Percentiles rank a stretch among this genome's conserved stretches.
Conservation (phyloP, 2,113 vertebrate genomes). For the Microtus ochrogaster region DNA sequence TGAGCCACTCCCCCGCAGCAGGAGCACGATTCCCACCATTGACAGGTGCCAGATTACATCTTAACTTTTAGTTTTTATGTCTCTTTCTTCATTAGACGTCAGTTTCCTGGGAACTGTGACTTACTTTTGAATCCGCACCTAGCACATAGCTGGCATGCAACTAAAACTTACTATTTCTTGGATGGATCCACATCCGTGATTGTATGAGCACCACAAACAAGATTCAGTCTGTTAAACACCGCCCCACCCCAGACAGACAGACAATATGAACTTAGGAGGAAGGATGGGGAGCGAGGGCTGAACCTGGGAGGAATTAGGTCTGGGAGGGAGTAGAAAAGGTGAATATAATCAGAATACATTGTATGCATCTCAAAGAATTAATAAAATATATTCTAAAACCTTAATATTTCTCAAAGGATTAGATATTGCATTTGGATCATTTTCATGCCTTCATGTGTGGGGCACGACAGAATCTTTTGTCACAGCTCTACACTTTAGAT, state of each 20-base stretch:
- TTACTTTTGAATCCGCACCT: constrained; percentile 13
- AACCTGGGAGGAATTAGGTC: not conserved
- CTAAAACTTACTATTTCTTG: not conserved
- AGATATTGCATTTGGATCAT: not conserved
- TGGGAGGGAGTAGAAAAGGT: too few species aligned
- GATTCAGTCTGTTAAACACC: not conserved
- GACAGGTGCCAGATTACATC: not conserved
- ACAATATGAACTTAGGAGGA: not conserved
- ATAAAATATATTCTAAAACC: not conserved
- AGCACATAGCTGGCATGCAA: not conserved
- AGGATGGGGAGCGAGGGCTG: not conserved
- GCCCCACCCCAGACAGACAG: not conserved
- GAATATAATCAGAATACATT: not conserved
- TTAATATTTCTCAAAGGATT: not conserved
- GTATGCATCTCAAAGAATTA: not conserved
- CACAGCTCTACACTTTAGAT: not conserved
- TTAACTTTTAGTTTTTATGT: not conserved
- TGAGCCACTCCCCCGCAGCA: not conserved
- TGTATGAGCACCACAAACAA: not conserved
- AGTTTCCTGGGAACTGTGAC: not conserved
- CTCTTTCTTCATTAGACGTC: not conserved
- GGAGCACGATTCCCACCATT: not conserved
- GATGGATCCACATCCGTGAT: too few species aligned
- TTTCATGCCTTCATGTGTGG: not conserved
- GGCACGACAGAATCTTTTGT: not conserved